phyloP scores from a whole-genome alignment of 2,113 vertebrate species.

The Bettongia penicillata region DNA sequence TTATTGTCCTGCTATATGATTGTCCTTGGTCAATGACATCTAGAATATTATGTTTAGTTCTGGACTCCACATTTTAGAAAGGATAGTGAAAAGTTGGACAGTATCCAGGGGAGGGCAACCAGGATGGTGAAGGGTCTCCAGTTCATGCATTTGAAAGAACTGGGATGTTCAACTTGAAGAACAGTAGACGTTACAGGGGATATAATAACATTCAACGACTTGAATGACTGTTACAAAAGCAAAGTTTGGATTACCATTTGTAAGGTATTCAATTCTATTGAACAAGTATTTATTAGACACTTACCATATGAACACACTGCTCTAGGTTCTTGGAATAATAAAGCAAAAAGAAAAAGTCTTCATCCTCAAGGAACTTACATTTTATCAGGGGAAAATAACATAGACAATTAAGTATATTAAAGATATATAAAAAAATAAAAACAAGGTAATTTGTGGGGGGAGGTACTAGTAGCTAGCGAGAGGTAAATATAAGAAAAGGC shows the following conservation, averaged over 20 bases:
- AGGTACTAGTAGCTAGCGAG: too few relatives aligned
- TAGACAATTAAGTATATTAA: too few relatives aligned
- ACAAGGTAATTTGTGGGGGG: too few relatives aligned
- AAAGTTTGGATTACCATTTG: not conserved
- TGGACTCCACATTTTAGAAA: not conserved
- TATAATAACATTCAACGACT: not conserved
- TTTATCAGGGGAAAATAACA: too few relatives aligned
- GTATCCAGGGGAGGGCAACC: not conserved
- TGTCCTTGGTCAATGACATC: too few relatives aligned
- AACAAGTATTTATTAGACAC: not conserved
- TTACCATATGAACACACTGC: too few relatives aligned
- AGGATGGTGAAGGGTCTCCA: not conserved
- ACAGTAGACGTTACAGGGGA: not conserved
- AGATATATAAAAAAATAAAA: too few relatives aligned
- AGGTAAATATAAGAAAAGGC: too few relatives aligned
- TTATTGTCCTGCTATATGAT: not conserved
- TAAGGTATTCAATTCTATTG: not conserved
- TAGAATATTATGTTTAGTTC: not conserved
- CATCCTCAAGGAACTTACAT: too few relatives aligned
- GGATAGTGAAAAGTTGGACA: not conserved
- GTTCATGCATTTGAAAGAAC: not conserved
- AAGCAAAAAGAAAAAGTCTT: too few relatives aligned
- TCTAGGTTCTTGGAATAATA: too few relatives aligned
- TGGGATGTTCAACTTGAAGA: not conserved
- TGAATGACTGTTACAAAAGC: not conserved